Conservation (phyloP, 2,797 vertebrate genomes). For the Gorsachius magnificus region DNA sequence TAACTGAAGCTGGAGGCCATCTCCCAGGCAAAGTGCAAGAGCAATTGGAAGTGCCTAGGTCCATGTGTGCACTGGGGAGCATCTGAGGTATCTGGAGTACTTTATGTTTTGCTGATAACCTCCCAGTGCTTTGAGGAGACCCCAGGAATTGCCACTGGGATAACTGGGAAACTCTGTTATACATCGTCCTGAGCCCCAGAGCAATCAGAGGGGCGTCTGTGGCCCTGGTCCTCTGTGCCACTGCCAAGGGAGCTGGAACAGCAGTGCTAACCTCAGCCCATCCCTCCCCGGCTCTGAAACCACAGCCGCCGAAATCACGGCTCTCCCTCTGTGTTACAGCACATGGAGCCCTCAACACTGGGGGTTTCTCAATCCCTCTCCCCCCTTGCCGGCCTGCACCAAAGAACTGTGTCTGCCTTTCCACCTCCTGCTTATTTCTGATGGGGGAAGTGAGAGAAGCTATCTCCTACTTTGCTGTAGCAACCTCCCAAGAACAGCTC, state of each 20-base stretch:
- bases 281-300: neutral
- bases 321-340: neutral
- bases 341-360: neutral
- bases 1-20: neutral
- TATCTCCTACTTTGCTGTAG: neutral
- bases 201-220: neutral
- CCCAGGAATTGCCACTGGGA: neutral
- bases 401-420: neutral
- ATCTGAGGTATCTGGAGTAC: neutral
- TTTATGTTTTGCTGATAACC: neutral
- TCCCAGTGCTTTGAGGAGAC: neutral
- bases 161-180: neutral
- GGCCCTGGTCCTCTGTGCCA: neutral
- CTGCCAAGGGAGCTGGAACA: neutral
- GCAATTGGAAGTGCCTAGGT: neutral
- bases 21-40: neutral
- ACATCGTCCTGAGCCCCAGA: neutral
- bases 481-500: neutral
- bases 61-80: fast-evolving
- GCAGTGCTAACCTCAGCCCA: neutral
- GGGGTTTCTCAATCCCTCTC: neutral
- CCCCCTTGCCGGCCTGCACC: neutral
- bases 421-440: neutral
- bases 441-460: neutral
- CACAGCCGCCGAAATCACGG: fast-evolving